Evolutionary conservation across 1,140 invertebrate genomes (phyloP), one percentile per base, ranked within the genome.

Genomic region (Drosophila aff.): DNA sequence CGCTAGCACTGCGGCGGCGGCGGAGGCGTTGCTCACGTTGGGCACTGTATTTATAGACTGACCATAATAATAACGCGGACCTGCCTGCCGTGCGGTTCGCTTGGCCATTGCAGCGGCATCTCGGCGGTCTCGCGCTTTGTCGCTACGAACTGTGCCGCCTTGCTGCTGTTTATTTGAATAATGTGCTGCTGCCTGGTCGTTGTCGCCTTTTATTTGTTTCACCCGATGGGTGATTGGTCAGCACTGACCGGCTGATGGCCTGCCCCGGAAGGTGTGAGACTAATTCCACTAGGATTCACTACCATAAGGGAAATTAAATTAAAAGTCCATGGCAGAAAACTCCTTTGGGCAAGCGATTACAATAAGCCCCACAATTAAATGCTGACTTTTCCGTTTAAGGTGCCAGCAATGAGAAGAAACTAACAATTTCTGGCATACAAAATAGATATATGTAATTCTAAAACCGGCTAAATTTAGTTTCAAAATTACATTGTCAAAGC

Each of bases 11-110:
- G 16, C 44, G 18, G 47, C 44, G 18, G 47, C 44, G 26, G 47
- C 38, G 44, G 26, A 28, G 18, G 52, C 61, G 81, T 79, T 89
- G 78, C 85, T 85, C 71, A 68, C 86, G 79, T 79, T 89, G 82
- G 85, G 81, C 85, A 40, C 85, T 76, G 57, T 89, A 89, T 89
- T 90, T 90, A 69, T 90, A 89, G 85, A 89, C 85, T 89, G 84
- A 84, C 84, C 85, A 90, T 79, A 79, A 85, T 87, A 87, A 85
- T 82, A 86, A 86, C 79, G 81, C 73, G 55, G 61, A 90, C 71
- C 81, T 90, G 75, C 71, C 81, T 84, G 75, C 41, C 63, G 49
- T 68, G 75, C 63, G 38, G 49, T 52, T 46, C 21, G 71, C 43
- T 72, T 72, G 67, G 66, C 49, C 41, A 77, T 47, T 80, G 67